phyloP scores from a whole-genome alignment of 1,140 invertebrate genomes.

The Polypedilum vanderplanki region DNA sequence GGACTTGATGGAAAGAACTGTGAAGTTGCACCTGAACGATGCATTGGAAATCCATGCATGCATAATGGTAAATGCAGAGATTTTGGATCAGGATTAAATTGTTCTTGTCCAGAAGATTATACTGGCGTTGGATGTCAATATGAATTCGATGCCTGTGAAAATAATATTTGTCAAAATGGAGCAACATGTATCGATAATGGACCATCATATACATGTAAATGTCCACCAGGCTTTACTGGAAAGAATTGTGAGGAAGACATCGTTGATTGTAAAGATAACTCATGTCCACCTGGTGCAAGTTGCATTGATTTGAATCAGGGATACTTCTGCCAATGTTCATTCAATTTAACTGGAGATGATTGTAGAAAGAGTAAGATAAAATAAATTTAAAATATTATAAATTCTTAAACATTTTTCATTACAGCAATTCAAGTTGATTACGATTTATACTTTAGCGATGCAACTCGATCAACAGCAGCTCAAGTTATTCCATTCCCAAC shows the following conservation, averaged over 20 bases:
- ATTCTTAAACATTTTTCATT: slow-evolving; percentile 39
- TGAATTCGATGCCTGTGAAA: slow-evolving; percentile 86
- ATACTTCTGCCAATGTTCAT: slow-evolving; percentile 93
- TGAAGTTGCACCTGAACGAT: slow-evolving; percentile 89
- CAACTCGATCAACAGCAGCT: slow-evolving; percentile 76
- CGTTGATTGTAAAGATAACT: slow-evolving; percentile 85
- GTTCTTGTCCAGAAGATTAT: slow-evolving; percentile 79
- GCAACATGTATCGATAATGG: slow-evolving; percentile 83
- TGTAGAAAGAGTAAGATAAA: slow-evolving; percentile 78
- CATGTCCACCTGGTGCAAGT: slow-evolving; percentile 86
- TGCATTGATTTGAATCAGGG: slow-evolving; percentile 89
- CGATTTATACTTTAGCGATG: slow-evolving; percentile 89
- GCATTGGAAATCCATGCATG: slow-evolving; percentile 93
- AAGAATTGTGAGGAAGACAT: slow-evolving; percentile 90
- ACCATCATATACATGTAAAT: slow-evolving; percentile 75
- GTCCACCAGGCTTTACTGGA: slow-evolving; percentile 73
- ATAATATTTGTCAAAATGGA: slow-evolving; percentile 82
- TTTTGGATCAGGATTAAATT: slow-evolving; percentile 90
- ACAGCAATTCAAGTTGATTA: slow-evolving; percentile 90
- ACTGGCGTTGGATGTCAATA: slow-evolving; percentile 87
- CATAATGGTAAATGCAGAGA: slow-evolving; percentile 90
- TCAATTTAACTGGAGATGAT: slow-evolving; percentile 92
- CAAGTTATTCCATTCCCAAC: slow-evolving; percentile 85
- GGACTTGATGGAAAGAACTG: slow-evolving; percentile 92
- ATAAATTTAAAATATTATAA: not conserved